Evolutionary conservation across 2,113 vertebrate genomes (phyloP).

Genomic region (Galbula dea): DNA sequence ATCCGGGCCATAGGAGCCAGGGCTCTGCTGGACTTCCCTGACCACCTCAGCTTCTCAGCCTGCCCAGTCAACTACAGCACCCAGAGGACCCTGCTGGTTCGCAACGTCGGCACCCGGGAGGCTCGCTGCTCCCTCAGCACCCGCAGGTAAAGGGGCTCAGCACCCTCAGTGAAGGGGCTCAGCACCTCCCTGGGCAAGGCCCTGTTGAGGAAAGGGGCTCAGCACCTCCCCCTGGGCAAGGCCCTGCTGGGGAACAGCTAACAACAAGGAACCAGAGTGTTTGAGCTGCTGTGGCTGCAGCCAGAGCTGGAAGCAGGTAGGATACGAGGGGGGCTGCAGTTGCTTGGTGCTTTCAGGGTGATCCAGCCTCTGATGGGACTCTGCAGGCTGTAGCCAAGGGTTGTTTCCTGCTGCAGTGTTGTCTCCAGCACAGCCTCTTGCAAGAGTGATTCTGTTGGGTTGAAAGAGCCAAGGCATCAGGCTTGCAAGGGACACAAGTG

Average conservation of each 20-base stretch:
- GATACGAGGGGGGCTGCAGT: too few relatives aligned
- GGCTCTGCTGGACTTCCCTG: conserved; percentile 83
- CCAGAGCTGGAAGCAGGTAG: too few relatives aligned
- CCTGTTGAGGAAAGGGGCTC: too few relatives aligned
- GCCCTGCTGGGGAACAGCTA: too few relatives aligned
- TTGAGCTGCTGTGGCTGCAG: too few relatives aligned
- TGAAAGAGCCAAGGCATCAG: too few relatives aligned
- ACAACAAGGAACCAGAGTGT: too few relatives aligned
- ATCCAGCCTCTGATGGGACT: background rate
- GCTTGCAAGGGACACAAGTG: too few relatives aligned
- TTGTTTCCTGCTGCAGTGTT: background rate
- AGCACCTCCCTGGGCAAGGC: too few relatives aligned
- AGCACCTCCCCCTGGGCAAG: too few relatives aligned
- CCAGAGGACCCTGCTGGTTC: conserved; percentile 78
- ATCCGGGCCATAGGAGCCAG: conserved; percentile 79
- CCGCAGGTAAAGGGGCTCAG: conserved; percentile 64
- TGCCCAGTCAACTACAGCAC: conserved; percentile 81
- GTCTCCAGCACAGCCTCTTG: background rate
- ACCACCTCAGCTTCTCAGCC: conserved; percentile 76
- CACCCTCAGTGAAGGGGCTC: too few relatives aligned
- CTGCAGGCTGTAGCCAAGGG: background rate
- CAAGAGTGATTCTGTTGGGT: too few relatives aligned
- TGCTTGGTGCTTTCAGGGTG: background rate
- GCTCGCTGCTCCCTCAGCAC: conserved; percentile 77
- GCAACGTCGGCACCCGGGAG: conserved; percentile 77